Conservation (phyloP, 1,140 invertebrate genomes). For the Araneus ventricosus region DNA sequence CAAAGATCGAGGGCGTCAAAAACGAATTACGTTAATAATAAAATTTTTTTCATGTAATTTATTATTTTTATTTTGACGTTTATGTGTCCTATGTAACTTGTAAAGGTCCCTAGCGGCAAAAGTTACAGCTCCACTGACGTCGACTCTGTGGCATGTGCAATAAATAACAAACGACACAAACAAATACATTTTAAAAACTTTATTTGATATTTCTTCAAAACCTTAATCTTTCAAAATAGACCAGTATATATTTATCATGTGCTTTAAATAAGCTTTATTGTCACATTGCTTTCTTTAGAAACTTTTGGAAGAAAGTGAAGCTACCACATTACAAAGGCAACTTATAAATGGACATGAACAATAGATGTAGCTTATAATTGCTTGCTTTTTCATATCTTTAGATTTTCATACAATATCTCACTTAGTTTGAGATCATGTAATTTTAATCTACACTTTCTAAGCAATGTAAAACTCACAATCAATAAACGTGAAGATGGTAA, state of each 20-base stretch:
- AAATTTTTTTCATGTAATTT: no score
- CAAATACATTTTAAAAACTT: conserved; percentile 50
- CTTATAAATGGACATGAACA: conserved; percentile 51
- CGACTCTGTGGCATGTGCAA: no score
- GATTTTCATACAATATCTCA: background rate
- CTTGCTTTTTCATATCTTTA: background rate
- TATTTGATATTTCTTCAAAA: conserved; percentile 55
- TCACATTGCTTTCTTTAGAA: conserved; percentile 13
- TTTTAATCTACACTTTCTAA: background rate
- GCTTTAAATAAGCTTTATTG: conserved; percentile 61
- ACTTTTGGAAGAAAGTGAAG: conserved; percentile 61
- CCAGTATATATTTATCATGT: conserved; percentile 63
- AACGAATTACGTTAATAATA: no score
- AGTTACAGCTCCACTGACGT: no score
- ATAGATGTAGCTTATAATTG: background rate
- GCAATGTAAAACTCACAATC: background rate
- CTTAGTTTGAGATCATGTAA: background rate
- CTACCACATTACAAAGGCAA: conserved; percentile 54
- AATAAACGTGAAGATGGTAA: background rate
- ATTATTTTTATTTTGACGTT: no score
- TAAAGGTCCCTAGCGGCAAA: no score
- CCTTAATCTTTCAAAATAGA: conserved; percentile 63
- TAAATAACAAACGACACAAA: background rate
- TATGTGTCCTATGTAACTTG: no score
- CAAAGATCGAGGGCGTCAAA: no score